Conservation (phyloP, 1,140 invertebrate genomes). For the Polypedilum pembai region DNA sequence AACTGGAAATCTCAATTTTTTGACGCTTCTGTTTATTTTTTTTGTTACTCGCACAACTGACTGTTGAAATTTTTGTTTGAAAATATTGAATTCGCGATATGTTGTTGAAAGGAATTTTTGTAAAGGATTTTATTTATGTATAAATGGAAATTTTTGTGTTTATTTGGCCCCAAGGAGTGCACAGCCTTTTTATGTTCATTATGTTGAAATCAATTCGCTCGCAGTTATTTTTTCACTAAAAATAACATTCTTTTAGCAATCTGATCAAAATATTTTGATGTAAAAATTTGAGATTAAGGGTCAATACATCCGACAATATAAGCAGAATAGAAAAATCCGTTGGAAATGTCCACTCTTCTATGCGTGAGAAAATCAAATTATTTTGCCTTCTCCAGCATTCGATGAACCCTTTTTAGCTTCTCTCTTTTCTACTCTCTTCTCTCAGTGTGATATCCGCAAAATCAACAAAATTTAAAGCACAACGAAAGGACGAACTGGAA, state of each 20-base stretch:
- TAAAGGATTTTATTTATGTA: too few relatives aligned
- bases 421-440: too few relatives aligned
- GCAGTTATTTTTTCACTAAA: neutral
- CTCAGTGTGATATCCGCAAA: slow-evolving; percentile 16
- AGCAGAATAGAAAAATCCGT: slow-evolving; percentile 23
- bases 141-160: too few relatives aligned
- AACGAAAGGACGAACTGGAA: slow-evolving; percentile 6
- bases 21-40: neutral
- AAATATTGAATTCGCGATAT: too few relatives aligned
- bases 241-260: neutral
- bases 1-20: too few relatives aligned
- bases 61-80: too few relatives aligned
- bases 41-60: neutral
- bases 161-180: too few relatives aligned
- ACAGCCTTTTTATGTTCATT: neutral
- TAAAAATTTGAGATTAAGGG: neutral
- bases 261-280: slow-evolving; percentile 24
- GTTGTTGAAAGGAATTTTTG: too few relatives aligned
- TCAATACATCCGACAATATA: neutral
- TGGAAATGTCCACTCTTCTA: neutral
- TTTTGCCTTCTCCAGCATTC: neutral
- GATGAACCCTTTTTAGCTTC: neutral
- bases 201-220: neutral
- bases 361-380: neutral
- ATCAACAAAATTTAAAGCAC: neutral